Evolutionary conservation across 2,888 invertebrate genomes (phyloP).

Genomic region (Troides oblongomaculatus): DNA sequence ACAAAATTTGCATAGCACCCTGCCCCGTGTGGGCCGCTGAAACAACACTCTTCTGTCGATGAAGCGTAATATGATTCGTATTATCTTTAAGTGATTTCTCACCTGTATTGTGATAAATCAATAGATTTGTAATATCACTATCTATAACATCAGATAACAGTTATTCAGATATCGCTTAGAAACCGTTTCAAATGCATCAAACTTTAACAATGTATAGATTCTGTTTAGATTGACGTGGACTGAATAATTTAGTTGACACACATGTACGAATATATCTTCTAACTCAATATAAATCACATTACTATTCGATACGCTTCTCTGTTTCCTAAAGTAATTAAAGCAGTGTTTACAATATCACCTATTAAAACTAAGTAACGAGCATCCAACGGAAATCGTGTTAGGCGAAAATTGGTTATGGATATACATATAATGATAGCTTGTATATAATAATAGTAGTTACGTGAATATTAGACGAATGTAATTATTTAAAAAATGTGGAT

Average conservation of each 20-base stretch:
- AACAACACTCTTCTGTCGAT: constrained; percentile 42
- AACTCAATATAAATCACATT: constrained; percentile 57
- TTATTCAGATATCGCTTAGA: constrained; percentile 1
- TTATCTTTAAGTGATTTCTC: constrained; percentile 23
- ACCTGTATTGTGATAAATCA: constrained; percentile 28
- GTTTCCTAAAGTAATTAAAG: constrained; percentile 39
- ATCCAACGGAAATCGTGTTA: constrained; percentile 11
- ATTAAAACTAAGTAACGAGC: constrained; percentile 23
- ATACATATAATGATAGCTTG: background rate
- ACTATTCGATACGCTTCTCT: constrained; percentile 56
- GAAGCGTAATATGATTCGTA: constrained; percentile 44
- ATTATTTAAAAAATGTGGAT: background rate
- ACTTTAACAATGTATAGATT: constrained; percentile 38
- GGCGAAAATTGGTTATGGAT: constrained; percentile 7
- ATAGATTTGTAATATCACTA: constrained; percentile 22
- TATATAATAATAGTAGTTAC: background rate
- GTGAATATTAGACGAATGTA: background rate
- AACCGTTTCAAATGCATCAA: constrained; percentile 37
- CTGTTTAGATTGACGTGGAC: constrained; percentile 49
- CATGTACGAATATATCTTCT: constrained; percentile 48
- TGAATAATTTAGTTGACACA: constrained; percentile 57
- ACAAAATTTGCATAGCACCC: constrained; percentile 69
- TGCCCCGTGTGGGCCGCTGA: constrained; percentile 60
- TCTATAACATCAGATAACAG: background rate
- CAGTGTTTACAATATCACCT: constrained; percentile 33